Evolutionary conservation across 2,797 vertebrate genomes (phyloP).

Genomic region (Pogonophryne albipinna): DNA sequence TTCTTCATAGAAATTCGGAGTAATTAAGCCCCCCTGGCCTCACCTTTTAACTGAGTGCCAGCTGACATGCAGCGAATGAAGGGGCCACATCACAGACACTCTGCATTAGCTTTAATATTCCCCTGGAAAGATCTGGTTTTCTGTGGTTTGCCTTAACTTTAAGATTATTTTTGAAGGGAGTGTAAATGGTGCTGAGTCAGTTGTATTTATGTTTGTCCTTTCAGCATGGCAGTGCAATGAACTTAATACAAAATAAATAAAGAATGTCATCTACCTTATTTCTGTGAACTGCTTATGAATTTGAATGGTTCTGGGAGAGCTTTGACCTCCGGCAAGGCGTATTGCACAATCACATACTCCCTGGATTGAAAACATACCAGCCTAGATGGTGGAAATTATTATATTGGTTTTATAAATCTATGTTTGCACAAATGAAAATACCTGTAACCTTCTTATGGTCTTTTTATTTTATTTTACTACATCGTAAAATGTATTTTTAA

Average conservation of each 20-base stretch:
- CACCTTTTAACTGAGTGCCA: slow-evolving; percentile 56
- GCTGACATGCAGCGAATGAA: slow-evolving; percentile 38
- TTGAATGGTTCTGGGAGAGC: no score
- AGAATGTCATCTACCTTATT: background rate
- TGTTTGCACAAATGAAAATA: background rate
- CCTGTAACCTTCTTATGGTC: background rate
- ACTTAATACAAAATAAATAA: background rate
- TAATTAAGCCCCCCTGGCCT: slow-evolving; percentile 19
- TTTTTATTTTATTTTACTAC: background rate
- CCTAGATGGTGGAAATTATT: no score
- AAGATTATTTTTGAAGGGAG: background rate
- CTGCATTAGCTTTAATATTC: slow-evolving; percentile 43
- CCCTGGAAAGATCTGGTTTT: slow-evolving; percentile 38
- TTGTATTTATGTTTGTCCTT: slow-evolving; percentile 19
- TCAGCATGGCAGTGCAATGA: background rate
- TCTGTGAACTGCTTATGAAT: background rate
- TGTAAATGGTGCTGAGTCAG: slow-evolving; percentile 2
- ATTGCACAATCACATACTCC: no score
- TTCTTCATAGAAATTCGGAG: slow-evolving; percentile 23
- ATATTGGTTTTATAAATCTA: background rate
- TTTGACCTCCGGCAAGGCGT: no score
- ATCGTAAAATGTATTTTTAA: background rate
- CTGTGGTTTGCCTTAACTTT: slow-evolving; percentile 30
- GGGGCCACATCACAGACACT: slow-evolving; percentile 47
- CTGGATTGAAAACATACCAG: no score